These are phyloP conservation scores for Tyto alba DNA, from an alignment of 2,113 vertebrate genomes.

Conservation along the genomic window DNA sequence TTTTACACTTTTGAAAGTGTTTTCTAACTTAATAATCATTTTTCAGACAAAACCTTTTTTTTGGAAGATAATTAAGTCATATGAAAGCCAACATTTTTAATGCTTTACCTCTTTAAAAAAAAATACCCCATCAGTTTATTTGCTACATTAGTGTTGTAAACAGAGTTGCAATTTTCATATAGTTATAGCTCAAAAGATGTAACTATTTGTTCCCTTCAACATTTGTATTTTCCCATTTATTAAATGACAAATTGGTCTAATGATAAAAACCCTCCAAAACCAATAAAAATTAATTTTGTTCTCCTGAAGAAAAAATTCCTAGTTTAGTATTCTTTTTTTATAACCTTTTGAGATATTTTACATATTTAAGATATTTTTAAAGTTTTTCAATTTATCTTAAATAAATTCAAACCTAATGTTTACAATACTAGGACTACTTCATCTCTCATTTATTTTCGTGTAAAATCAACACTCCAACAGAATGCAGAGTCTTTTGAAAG, in stretches of 20 bases:
- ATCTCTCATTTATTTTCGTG: not conserved
- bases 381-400: not conserved
- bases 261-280: fast-evolving
- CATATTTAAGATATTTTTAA: not conserved
- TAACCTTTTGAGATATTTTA: not conserved
- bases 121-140: not conserved
- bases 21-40: not conserved
- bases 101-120: not conserved
- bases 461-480: not conserved
- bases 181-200: not conserved
- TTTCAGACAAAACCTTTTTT: not conserved
- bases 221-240: not conserved
- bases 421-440: not conserved
- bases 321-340: not conserved
- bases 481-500: not conserved
- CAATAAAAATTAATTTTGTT: not conserved
- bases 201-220: not conserved
- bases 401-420: not conserved
- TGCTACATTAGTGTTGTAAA: not conserved
- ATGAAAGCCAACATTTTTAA: not conserved
- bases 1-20: not conserved
- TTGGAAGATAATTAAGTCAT: not conserved
- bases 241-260: not conserved
- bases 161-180: not conserved
- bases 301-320: not conserved